Conservation (phyloP, 2,113 vertebrate species). For the Gallinago media region DNA sequence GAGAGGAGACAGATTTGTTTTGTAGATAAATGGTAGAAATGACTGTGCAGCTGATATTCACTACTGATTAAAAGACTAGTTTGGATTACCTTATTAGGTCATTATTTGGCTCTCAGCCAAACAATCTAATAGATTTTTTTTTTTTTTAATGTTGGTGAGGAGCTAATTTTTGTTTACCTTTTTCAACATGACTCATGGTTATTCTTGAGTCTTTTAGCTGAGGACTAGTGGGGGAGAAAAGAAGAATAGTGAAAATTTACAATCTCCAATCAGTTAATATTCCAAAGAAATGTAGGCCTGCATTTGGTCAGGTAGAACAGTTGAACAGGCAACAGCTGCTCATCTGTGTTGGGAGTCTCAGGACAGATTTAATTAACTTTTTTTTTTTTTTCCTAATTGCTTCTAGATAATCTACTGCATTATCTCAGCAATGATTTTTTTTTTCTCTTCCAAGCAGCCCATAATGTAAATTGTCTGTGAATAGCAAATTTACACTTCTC, state of each 20-base stretch:
- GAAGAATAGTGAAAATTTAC: background rate
- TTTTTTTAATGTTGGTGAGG: background rate
- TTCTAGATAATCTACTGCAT: background rate
- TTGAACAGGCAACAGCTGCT: conserved; percentile 3
- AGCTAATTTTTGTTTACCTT: background rate
- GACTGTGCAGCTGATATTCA: too few relatives aligned
- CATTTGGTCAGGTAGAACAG: background rate
- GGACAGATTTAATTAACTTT: conserved; percentile 37
- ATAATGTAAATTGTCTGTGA: background rate
- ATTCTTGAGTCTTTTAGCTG: background rate
- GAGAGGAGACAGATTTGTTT: too few relatives aligned
- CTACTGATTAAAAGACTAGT: background rate
- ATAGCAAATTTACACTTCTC: background rate
- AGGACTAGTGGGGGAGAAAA: background rate
- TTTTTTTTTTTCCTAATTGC: background rate
- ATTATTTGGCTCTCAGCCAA: background rate
- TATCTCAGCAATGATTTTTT: background rate
- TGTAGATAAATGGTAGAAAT: too few relatives aligned
- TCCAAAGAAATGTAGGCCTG: background rate
- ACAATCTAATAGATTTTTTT: background rate
- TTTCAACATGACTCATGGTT: background rate
- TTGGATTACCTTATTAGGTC: background rate
- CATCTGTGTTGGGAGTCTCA: background rate
- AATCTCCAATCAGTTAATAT: background rate
- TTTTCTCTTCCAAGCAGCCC: background rate